phyloP scores from a whole-genome alignment of 1,140 invertebrate species.

The Ips nitidus region DNA sequence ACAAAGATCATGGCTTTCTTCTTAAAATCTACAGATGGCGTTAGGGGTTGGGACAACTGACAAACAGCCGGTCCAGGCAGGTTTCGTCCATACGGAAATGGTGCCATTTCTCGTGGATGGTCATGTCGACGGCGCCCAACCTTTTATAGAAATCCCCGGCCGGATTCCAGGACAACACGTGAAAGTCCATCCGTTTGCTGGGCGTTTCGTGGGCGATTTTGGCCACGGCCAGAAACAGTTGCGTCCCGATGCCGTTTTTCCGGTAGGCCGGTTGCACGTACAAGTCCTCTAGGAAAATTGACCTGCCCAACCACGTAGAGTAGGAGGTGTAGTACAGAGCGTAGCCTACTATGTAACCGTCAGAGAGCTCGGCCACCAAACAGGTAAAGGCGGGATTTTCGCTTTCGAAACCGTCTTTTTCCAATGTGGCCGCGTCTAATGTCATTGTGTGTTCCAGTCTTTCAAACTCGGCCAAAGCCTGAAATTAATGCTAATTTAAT shows the following conservation, averaged over 20 bases:
- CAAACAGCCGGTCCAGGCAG: slow-evolving; percentile 51
- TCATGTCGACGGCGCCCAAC: slow-evolving; percentile 68
- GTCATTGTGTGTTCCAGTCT: slow-evolving; percentile 73
- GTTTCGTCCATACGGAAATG: slow-evolving; percentile 61
- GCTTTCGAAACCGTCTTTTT: slow-evolving; percentile 69
- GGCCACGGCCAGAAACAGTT: slow-evolving; percentile 68
- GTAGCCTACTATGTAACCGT: slow-evolving; percentile 63
- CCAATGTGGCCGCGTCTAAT: slow-evolving; percentile 65
- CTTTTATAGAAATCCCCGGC: slow-evolving; percentile 75
- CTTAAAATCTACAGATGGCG: too few species aligned
- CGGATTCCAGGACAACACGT: slow-evolving; percentile 82
- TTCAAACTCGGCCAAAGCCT: slow-evolving; percentile 81
- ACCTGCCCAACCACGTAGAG: slow-evolving; percentile 76
- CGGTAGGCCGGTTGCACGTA: slow-evolving; percentile 70
- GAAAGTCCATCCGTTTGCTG: slow-evolving; percentile 65
- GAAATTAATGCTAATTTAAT: slow-evolving; percentile 9
- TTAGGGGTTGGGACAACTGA: not conserved
- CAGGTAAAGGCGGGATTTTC: slow-evolving; percentile 66
- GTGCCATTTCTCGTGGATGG: slow-evolving; percentile 69
- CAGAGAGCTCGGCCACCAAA: slow-evolving; percentile 62
- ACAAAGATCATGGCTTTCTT: too few species aligned
- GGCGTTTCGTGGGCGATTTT: slow-evolving; percentile 54
- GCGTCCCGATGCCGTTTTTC: slow-evolving; percentile 67
- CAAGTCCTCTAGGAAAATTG: slow-evolving; percentile 80
- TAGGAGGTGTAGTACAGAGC: slow-evolving; percentile 75